Evolutionary conservation across 2,113 vertebrate genomes (phyloP).

Genomic region (Microtus ochrogaster): DNA sequence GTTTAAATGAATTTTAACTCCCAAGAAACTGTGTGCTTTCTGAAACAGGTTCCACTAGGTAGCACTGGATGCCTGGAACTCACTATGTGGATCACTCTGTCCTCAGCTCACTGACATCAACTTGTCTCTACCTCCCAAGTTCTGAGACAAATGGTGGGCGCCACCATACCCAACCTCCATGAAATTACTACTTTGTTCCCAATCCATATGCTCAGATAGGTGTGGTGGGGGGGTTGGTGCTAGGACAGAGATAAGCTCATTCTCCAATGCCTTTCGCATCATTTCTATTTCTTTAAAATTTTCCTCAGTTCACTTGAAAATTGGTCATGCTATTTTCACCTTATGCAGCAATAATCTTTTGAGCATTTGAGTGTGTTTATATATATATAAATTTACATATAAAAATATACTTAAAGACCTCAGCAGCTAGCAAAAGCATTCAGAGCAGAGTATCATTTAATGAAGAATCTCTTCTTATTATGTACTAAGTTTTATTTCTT

Average conservation of each 20-base stretch:
- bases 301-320: neutral
- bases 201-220: neutral
- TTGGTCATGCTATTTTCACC: slow-evolving; percentile 26
- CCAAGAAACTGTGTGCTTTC: neutral
- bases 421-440: slow-evolving; percentile 13
- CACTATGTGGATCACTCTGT: neutral
- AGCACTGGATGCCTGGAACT: neutral
- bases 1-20: slow-evolving; percentile 51
- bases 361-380: slow-evolving; percentile 13
- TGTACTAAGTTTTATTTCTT: neutral
- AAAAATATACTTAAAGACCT: neutral
- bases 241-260: neutral
- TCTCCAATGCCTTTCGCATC: neutral
- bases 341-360: neutral
- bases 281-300: neutral
- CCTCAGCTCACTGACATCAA: neutral
- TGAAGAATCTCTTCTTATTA: neutral
- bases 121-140: no score
- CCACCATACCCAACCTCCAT: neutral
- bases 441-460: slow-evolving; percentile 1
- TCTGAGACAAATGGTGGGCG: neutral
- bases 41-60: neutral
- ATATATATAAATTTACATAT: no score
- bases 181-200: neutral
- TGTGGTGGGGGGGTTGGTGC: neutral